Evolutionary conservation across 1,140 invertebrate genomes (phyloP).

Genomic region (Harpegnathos saltator): DNA sequence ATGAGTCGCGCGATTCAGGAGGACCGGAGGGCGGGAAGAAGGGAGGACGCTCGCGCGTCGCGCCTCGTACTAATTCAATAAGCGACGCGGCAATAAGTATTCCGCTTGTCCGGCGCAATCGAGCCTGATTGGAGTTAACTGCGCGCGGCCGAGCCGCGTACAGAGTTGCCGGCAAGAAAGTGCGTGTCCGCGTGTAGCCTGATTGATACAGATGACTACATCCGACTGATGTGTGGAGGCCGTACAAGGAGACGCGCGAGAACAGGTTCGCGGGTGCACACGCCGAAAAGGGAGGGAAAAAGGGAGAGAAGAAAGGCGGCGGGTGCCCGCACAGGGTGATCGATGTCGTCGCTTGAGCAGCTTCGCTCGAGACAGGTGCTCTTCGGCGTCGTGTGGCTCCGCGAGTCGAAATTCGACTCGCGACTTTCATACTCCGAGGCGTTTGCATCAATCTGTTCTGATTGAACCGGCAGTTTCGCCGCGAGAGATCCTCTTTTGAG

Average conservation of each 20-base stretch:
- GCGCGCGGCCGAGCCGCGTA: conserved; percentile 51
- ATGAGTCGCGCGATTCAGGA: conserved; percentile 2
- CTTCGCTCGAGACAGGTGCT: conserved; percentile 54
- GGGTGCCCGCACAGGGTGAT: conserved; percentile 49
- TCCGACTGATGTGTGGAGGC: conserved; percentile 72
- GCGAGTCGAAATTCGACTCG: too few species aligned
- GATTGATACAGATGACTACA: conserved; percentile 83
- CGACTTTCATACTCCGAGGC: too few species aligned
- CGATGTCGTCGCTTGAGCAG: conserved; percentile 36
- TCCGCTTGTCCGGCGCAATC: conserved; percentile 75
- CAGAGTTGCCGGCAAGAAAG: conserved; percentile 72
- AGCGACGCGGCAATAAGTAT: conserved; percentile 75
- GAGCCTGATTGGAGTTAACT: conserved; percentile 78
- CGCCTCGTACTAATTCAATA: conserved; percentile 76
- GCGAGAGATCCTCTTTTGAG: too few species aligned
- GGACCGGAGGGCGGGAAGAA: background rate
- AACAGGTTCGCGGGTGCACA: conserved; percentile 78
- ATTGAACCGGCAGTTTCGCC: too few species aligned
- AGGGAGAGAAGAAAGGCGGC: conserved; percentile 71
- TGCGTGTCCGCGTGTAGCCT: conserved; percentile 60
- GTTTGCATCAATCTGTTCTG: too few species aligned
- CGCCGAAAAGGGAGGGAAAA: conserved; percentile 64
- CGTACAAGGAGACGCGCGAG: conserved; percentile 65
- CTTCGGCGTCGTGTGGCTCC: conserved; percentile 11
- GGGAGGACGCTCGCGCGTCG: background rate